These are phyloP conservation scores for Peromyscus polionotus DNA, from an alignment of 2,113 vertebrate species.

Conservation along the genomic window DNA sequence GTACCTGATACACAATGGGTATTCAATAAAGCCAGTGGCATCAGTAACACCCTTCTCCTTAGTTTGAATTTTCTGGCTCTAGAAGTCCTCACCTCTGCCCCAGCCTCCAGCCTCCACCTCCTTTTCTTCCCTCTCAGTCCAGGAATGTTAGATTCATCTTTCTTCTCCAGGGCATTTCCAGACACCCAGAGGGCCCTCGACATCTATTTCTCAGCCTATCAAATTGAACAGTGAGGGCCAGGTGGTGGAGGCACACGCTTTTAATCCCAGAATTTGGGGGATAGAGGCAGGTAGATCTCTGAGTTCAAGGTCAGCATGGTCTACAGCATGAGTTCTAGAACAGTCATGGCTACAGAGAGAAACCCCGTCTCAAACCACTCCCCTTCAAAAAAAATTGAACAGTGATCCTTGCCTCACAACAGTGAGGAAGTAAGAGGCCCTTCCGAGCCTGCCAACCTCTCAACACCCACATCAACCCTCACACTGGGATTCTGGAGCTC, in stretches of 20 bases:
- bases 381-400: neutral
- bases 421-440: fast-evolving
- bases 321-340: neutral
- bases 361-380: neutral
- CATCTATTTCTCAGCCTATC: neutral
- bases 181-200: neutral
- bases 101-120: neutral
- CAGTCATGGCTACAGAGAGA: neutral
- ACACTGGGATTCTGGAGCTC: neutral
- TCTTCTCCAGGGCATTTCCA: neutral
- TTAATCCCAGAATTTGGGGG: neutral
- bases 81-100: fast-evolving
- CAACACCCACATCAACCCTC: neutral
- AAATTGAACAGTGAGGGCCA: neutral
- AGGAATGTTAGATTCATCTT: neutral
- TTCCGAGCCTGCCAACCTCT: too few species aligned
- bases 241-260: neutral
- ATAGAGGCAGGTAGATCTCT: neutral
- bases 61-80: fast-evolving
- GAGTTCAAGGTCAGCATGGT: neutral
- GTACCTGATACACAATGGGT: neutral
- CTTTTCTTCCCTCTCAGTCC: fast-evolving
- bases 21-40: fast-evolving
- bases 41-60: neutral
- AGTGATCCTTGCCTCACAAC: neutral